Conservation (phyloP, 2,113 vertebrate genomes). For the Nerophis lumbriciformis region DNA sequence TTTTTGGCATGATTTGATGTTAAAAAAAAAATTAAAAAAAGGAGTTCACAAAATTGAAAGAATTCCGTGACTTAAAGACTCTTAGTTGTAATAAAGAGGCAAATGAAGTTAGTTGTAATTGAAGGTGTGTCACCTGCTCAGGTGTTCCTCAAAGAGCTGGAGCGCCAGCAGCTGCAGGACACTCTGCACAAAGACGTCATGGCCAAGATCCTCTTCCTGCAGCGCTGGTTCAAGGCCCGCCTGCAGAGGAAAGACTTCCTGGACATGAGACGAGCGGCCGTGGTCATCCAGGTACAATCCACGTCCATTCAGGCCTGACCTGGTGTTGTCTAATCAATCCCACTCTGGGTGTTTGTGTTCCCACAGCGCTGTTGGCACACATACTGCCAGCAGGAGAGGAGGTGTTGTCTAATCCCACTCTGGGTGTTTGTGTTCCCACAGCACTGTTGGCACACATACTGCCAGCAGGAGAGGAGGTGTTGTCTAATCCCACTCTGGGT, state of each 20-base stretch:
- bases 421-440: too few species aligned
- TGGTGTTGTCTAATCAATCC: too few species aligned
- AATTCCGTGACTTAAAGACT: too few species aligned
- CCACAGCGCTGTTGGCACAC: slow-evolving; percentile 76
- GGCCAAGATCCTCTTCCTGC: slow-evolving; percentile 87
- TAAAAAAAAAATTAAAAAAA: too few species aligned
- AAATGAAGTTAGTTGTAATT: too few species aligned
- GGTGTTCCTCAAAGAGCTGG: slow-evolving; percentile 94
- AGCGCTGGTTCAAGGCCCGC: slow-evolving; percentile 84
- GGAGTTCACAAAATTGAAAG: too few species aligned
- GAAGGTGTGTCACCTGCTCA: slow-evolving; percentile 39
- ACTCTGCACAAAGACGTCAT: slow-evolving; percentile 90
- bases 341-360: background rate
- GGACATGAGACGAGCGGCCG: slow-evolving; percentile 71
- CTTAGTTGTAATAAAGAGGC: too few species aligned
- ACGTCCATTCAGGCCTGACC: background rate
- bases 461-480: slow-evolving; percentile 40
- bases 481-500: background rate
- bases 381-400: slow-evolving; percentile 55
- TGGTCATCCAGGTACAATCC: slow-evolving; percentile 80
- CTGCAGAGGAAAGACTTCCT: slow-evolving; percentile 82
- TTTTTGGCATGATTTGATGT: too few species aligned
- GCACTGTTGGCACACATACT: too few species aligned
- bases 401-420: too few species aligned
- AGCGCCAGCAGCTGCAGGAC: slow-evolving; percentile 86